Conservation (phyloP, 2,113 vertebrate genomes). For the Odocoileus hemionus region DNA sequence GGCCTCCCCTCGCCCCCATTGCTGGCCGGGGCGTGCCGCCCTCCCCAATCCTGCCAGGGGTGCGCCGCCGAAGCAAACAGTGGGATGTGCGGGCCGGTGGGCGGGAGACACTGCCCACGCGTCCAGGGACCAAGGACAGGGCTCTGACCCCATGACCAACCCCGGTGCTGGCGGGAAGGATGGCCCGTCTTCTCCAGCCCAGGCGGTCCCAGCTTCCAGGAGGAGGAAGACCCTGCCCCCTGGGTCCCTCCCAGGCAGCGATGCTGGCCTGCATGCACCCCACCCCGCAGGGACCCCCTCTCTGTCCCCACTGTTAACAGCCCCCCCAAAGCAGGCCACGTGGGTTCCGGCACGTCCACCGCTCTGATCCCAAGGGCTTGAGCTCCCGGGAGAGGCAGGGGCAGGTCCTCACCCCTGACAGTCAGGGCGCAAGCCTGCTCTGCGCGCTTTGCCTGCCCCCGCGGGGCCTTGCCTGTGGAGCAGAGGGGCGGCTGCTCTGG, state of each 20-base stretch:
- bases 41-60: neutral
- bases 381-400: neutral
- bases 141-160: rapidly evolving
- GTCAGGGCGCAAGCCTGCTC: neutral
- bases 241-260: neutral
- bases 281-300: neutral
- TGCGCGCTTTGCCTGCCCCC: neutral
- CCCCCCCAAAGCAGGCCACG: neutral
- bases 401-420: neutral
- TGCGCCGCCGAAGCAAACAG: neutral
- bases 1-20: neutral
- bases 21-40: neutral
- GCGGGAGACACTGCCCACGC: neutral
- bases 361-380: neutral
- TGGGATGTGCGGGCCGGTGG: neutral
- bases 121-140: neutral
- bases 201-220: neutral
- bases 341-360: neutral
- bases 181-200: neutral
- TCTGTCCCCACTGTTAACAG: neutral
- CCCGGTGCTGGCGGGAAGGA: rapidly evolving
- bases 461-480: neutral
- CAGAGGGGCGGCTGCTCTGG: neutral
- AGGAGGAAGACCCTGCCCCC: neutral
- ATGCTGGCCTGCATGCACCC: rapidly evolving